Conservation (phyloP, 2,888 invertebrate genomes). For the Chromoteleia sp. region DNA sequence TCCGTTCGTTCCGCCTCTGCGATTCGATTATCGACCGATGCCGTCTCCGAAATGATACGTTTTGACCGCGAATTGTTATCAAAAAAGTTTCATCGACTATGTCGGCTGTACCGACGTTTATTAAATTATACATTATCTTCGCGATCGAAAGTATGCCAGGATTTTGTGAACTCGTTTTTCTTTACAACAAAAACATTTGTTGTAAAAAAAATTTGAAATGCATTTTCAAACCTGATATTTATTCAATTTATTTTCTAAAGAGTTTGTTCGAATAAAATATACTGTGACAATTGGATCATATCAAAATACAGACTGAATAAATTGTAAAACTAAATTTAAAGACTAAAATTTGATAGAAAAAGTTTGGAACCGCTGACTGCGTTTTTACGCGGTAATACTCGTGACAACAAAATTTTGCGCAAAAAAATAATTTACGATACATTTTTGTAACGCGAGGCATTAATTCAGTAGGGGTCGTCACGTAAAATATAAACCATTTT, state of each 20-base stretch:
- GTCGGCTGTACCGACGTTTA: slow-evolving; percentile 29
- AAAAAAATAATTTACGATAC: slow-evolving; percentile 6
- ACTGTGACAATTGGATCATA: too few species aligned
- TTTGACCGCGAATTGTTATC: slow-evolving; percentile 58
- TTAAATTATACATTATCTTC: slow-evolving; percentile 60
- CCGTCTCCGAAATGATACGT: slow-evolving; percentile 64
- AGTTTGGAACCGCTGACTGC: too few species aligned
- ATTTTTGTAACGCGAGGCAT: slow-evolving; percentile 23
- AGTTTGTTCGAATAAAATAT: too few species aligned
- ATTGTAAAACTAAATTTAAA: too few species aligned
- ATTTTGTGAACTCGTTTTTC: not conserved
- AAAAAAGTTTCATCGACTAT: slow-evolving; percentile 55
- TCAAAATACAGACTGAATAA: too few species aligned
- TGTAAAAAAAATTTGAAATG: too few species aligned
- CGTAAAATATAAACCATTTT: slow-evolving; percentile 74
- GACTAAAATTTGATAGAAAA: too few species aligned
- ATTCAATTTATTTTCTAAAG: too few species aligned
- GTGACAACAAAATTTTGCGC: too few species aligned
- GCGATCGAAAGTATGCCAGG: too few species aligned
- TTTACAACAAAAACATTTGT: not conserved
- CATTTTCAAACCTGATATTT: too few species aligned
- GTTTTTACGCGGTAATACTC: too few species aligned
- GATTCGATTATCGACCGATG: slow-evolving; percentile 70
- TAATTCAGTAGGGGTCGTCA: slow-evolving; percentile 66
- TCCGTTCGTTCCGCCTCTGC: slow-evolving; percentile 59